Evolutionary conservation across 2,888 invertebrate genomes (phyloP).

Genomic region (Cerastis rubricosa): DNA sequence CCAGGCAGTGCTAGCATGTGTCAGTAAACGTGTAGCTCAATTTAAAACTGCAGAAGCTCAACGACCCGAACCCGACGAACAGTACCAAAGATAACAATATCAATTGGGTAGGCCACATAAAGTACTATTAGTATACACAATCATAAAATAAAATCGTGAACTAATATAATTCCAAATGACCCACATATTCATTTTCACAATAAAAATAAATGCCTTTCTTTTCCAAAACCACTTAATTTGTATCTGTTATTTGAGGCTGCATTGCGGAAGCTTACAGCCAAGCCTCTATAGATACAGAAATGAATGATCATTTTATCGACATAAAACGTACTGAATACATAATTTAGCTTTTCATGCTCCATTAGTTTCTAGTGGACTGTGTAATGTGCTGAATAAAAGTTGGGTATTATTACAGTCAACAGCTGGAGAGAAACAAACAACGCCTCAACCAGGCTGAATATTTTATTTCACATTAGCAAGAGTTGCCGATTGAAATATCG

Average conservation of each 20-base stretch:
- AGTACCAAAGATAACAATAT: not conserved
- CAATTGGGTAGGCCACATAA: not conserved
- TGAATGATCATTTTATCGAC: constrained; percentile 25
- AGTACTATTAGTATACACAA: not conserved
- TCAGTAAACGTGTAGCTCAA: not conserved
- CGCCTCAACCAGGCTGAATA: not conserved
- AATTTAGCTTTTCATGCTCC: constrained; percentile 22
- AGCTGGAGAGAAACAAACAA: constrained; percentile 20
- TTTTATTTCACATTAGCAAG: constrained; percentile 25
- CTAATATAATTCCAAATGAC: not conserved
- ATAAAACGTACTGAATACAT: constrained; percentile 34
- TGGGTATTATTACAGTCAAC: constrained; percentile 4
- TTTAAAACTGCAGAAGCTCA: not conserved
- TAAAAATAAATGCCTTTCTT: not conserved
- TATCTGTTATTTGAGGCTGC: not conserved
- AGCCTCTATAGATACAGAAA: constrained; percentile 6
- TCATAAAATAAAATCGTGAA: not conserved
- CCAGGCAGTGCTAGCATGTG: not conserved
- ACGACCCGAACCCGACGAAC: not conserved
- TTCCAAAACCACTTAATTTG: not conserved
- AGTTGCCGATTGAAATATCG: constrained; percentile 16
- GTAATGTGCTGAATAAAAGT: constrained; percentile 32
- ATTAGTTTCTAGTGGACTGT: constrained; percentile 34
- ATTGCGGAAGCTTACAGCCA: not conserved
- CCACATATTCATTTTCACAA: too few relatives aligned